Conservation (phyloP, 2,888 invertebrate species). For the Drosophila paranaensis region DNA sequence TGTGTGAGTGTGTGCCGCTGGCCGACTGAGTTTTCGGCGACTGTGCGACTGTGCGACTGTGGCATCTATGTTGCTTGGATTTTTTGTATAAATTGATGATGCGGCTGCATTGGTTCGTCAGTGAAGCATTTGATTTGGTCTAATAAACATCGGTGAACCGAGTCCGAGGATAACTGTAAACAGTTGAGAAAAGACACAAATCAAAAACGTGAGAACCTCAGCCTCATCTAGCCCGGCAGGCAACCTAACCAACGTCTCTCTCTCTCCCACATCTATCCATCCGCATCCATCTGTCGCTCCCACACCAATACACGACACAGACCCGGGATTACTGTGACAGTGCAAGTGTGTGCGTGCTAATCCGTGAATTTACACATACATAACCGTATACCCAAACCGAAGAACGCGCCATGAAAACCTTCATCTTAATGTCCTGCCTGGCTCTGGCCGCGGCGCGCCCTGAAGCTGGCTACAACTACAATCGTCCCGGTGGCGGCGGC, state of each 20-base stretch:
- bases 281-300: slow-evolving; percentile 51
- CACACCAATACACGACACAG: slow-evolving; percentile 65
- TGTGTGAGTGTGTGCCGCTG: slow-evolving; percentile 34
- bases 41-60: slow-evolving; percentile 39
- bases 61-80: slow-evolving; percentile 67
- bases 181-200: slow-evolving; percentile 3
- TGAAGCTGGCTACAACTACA: slow-evolving; percentile 85
- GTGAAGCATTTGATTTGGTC: slow-evolving; percentile 85
- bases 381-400: slow-evolving; percentile 14
- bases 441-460: slow-evolving; percentile 84
- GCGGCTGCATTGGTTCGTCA: slow-evolving; percentile 84
- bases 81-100: slow-evolving; percentile 85
- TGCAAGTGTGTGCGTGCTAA: slow-evolving; percentile 71
- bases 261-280: slow-evolving; percentile 27
- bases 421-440: slow-evolving; percentile 85
- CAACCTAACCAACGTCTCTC: slow-evolving; percentile 58
- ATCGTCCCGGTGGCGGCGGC: slow-evolving; percentile 84
- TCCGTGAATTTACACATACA: slow-evolving; percentile 23
- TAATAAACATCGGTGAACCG: slow-evolving; percentile 83
- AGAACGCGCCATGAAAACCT: slow-evolving; percentile 83
- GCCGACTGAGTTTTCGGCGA: slow-evolving; percentile 34
- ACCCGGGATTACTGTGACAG: slow-evolving; percentile 81
- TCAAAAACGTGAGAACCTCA: slow-evolving; percentile 62
- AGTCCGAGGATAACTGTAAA: slow-evolving; percentile 59
- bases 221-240: slow-evolving; percentile 43